Percentiles rank a stretch among this genome's conserved stretches.
Conservation (phyloP, 2,113 vertebrate genomes). For the Anguilla japonica region DNA sequence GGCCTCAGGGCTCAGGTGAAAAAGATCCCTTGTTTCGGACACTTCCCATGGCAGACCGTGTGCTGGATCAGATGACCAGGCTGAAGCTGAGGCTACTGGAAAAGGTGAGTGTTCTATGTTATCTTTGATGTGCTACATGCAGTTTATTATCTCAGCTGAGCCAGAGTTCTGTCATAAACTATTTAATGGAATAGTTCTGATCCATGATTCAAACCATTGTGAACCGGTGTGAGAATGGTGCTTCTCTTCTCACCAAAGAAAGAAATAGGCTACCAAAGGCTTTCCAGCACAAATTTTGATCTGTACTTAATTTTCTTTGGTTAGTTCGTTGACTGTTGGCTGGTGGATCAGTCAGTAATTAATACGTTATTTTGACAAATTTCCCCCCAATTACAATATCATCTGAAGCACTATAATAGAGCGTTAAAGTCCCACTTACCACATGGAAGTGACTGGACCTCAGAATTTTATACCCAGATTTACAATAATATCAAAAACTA, state of each 20-base stretch:
- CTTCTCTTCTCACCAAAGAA: background rate
- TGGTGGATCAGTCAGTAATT: background rate
- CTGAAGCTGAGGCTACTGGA: constrained; percentile 76
- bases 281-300: background rate
- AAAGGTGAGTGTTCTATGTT: constrained; percentile 65
- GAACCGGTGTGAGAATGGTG: background rate
- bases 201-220: background rate
- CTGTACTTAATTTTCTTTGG: background rate
- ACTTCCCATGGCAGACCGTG: constrained; percentile 60
- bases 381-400: background rate
- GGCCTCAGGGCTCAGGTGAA: background rate
- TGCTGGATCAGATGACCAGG: constrained; percentile 71
- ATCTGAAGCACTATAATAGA: background rate
- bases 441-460: no score
- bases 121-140: no score
- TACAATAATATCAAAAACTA: no score
- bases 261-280: background rate
- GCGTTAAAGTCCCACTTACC: no score
- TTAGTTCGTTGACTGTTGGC: background rate
- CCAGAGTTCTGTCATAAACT: background rate
- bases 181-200: background rate
- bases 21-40: background rate
- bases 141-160: background rate
- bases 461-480: no score
- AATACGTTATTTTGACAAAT: background rate